phyloP scores from a whole-genome alignment of 2,113 vertebrate genomes.

The Boleophthalmus pectinirostris region DNA sequence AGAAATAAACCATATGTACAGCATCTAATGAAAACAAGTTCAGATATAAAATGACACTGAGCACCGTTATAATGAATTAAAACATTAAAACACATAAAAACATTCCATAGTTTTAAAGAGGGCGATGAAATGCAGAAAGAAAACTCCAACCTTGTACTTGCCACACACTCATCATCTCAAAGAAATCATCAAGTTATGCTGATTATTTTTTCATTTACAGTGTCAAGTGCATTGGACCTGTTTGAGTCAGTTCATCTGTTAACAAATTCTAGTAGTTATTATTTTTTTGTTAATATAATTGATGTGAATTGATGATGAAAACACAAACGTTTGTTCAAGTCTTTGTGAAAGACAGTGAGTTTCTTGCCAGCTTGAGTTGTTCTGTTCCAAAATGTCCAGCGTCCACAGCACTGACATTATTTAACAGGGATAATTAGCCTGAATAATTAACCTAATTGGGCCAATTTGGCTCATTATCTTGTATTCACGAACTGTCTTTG shows the following conservation, averaged over 20 bases:
- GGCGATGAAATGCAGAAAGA: too few relatives aligned
- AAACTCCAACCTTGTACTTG: too few relatives aligned
- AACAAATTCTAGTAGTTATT: background rate
- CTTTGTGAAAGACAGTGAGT: background rate
- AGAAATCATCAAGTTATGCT: too few relatives aligned
- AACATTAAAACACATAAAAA: too few relatives aligned
- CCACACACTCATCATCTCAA: too few relatives aligned
- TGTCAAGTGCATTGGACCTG: background rate
- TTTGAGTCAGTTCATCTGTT: background rate
- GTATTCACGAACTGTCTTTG: conserved; percentile 28
- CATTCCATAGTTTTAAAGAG: too few relatives aligned
- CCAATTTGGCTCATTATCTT: conserved; percentile 50
- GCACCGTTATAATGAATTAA: too few relatives aligned
- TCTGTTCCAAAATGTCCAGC: conserved; percentile 17
- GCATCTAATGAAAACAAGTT: too few relatives aligned
- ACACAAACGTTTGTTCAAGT: background rate
- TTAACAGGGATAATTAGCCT: conserved; percentile 31
- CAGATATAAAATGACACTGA: too few relatives aligned
- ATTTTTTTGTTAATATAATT: background rate
- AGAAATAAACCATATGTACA: too few relatives aligned
- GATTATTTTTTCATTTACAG: background rate
- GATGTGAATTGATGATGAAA: background rate
- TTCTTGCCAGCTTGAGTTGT: conserved; percentile 27
- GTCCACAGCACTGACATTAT: conserved; percentile 26
- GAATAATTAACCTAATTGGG: conserved; percentile 48